phyloP scores from a whole-genome alignment of 2,888 invertebrate species.

The Heliconius erato region DNA sequence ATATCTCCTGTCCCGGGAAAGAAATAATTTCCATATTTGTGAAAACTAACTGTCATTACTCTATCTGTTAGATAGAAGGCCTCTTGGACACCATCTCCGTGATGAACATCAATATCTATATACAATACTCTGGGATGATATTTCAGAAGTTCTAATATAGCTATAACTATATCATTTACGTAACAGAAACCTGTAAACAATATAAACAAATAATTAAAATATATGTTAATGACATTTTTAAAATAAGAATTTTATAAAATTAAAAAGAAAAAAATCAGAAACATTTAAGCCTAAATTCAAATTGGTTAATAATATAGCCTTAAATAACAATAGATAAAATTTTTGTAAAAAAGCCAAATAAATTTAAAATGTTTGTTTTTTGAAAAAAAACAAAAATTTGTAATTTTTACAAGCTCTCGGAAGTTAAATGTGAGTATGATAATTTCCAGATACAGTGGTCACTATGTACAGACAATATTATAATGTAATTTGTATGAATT shows the following conservation, averaged over 20 bases:
- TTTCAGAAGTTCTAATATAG: conserved; percentile 96
- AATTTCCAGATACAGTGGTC: no score
- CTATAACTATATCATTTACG: conserved; percentile 99
- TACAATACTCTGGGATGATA: conserved; percentile 98
- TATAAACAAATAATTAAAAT: background rate
- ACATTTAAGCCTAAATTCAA: no score
- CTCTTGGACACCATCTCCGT: conserved; percentile 98
- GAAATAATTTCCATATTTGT: conserved; percentile 99
- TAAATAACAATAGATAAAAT: no score
- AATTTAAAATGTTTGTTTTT: no score
- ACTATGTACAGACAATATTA: no score
- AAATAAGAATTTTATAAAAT: background rate
- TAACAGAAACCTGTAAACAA: conserved; percentile 94
- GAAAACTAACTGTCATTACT: conserved; percentile 99
- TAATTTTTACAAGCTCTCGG: no score
- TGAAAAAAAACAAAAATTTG: no score
- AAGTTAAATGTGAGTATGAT: no score
- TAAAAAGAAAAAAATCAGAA: background rate
- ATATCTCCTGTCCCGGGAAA: conserved; percentile 99
- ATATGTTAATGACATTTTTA: background rate
- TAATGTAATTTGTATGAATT: no score
- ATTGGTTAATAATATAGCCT: no score
- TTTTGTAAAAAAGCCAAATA: no score
- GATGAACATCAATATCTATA: conserved; percentile 99
- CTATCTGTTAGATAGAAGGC: conserved; percentile 98